Conservation (phyloP, 2,113 vertebrate genomes). For the Myotis yumanensis region DNA sequence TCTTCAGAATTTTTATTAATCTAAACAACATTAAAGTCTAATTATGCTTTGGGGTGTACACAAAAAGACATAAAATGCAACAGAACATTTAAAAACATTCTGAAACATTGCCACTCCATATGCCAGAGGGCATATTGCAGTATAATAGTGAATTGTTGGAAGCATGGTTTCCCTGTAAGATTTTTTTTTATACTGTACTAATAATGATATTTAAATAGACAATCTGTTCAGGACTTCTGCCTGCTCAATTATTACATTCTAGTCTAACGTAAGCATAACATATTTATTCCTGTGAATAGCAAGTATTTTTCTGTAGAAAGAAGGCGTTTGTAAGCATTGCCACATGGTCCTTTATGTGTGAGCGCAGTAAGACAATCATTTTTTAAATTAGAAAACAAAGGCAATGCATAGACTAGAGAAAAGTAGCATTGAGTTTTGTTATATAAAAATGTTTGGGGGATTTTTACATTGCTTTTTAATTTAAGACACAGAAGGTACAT, state of each 20-base stretch:
- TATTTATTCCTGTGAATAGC: slow-evolving; percentile 72
- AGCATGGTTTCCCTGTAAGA: slow-evolving; percentile 53
- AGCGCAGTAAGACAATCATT: slow-evolving; percentile 43
- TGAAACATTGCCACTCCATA: slow-evolving; percentile 8
- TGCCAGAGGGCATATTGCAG: not conserved
- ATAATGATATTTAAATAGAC: slow-evolving; percentile 66
- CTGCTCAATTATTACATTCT: slow-evolving; percentile 73
- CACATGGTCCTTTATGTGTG: slow-evolving; percentile 48
- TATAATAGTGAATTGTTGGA: slow-evolving; percentile 45
- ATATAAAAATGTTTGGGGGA: not conserved
- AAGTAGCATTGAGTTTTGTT: not conserved
- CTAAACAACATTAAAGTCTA: slow-evolving; percentile 46
- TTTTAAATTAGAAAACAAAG: slow-evolving; percentile 53
- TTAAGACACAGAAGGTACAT: slow-evolving; percentile 3
- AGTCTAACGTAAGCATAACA: slow-evolving; percentile 58
- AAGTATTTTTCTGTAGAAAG: slow-evolving; percentile 70
- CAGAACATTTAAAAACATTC: slow-evolving; percentile 32
- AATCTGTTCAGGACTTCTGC: slow-evolving; percentile 67
- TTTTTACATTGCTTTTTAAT: slow-evolving; percentile 37
- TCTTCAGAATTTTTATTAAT: slow-evolving; percentile 46
- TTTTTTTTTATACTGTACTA: slow-evolving; percentile 64
- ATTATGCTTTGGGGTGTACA: slow-evolving; percentile 21
- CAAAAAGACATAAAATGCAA: slow-evolving; percentile 34
- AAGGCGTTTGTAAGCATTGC: slow-evolving; percentile 77
- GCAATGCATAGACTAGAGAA: not conserved